Evolutionary conservation across 1,140 invertebrate species (phyloP).

Genomic region (Adoxophyes honmai): DNA sequence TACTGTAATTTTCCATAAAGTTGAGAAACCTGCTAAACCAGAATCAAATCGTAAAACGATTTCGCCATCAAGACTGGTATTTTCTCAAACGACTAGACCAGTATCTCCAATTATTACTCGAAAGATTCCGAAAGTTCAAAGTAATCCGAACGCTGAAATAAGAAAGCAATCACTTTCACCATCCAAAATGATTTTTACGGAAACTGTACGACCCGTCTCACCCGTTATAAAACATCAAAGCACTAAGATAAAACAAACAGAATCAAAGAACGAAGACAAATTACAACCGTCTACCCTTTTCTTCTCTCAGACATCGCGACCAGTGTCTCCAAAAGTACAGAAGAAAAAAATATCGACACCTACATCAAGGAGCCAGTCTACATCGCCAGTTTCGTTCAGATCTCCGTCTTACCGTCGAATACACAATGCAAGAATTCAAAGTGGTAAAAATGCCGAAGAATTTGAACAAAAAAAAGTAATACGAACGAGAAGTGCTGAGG

Average conservation of each 20-base stretch:
- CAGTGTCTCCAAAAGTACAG: constrained; percentile 57
- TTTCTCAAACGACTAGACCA: constrained; percentile 56
- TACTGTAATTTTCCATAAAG: constrained; percentile 46
- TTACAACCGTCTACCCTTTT: constrained; percentile 47
- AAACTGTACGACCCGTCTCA: constrained; percentile 45
- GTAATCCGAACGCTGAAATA: constrained; percentile 21
- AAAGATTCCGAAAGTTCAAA: constrained; percentile 29
- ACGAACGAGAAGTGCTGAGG: constrained; percentile 81
- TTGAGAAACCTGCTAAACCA: constrained; percentile 32
- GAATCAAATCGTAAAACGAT: constrained; percentile 31
- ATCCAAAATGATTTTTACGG: constrained; percentile 49
- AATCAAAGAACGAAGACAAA: constrained; percentile 20
- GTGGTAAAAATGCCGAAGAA: constrained; percentile 43
- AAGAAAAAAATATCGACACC: constrained; percentile 26
- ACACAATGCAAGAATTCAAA: constrained; percentile 69
- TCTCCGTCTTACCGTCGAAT: constrained; percentile 83
- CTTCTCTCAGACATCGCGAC: constrained; percentile 60
- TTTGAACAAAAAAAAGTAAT: constrained; percentile 54
- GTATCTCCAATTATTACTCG: constrained; percentile 47
- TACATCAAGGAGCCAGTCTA: constrained; percentile 59
- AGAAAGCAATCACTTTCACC: constrained; percentile 44
- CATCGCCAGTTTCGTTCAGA: constrained; percentile 78
- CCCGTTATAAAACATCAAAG: constrained; percentile 32
- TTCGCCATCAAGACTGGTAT: constrained; percentile 59
- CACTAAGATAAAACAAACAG: constrained; percentile 16